A percentile compares a stretch with the other conserved stretches of the same genome.
Conservation (phyloP, 2,888 invertebrate species). For the Leptopilina drosophilae region DNA sequence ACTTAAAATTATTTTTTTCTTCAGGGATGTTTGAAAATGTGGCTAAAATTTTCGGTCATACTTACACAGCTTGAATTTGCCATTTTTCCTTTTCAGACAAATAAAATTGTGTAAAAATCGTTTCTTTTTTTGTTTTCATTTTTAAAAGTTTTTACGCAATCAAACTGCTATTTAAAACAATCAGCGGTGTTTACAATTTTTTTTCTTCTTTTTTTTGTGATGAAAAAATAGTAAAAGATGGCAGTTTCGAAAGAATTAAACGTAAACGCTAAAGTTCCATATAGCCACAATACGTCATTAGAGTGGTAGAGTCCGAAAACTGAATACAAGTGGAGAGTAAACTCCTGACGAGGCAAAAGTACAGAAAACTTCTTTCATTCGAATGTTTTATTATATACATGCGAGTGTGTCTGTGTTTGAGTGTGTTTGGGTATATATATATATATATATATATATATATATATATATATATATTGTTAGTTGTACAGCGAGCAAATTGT, state of each 20-base stretch:
- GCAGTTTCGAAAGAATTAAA: neutral
- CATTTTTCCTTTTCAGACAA: too few species aligned
- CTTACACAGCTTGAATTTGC: too few species aligned
- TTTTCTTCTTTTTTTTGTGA: too few species aligned
- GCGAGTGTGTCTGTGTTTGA: neutral
- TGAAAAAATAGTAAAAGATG: neutral
- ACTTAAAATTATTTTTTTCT: too few species aligned
- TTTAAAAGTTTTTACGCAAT: too few species aligned
- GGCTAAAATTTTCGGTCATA: too few species aligned
- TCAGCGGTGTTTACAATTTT: too few species aligned
- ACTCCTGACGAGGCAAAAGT: slow-evolving; percentile 31
- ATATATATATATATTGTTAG: neutral
- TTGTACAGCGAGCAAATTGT: neutral
- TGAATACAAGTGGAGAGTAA: slow-evolving; percentile 32
- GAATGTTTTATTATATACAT: neutral
- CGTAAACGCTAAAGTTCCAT: neutral
- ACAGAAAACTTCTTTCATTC: slow-evolving; percentile 21
- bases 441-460: too few species aligned
- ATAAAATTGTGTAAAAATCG: too few species aligned
- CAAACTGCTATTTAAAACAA: too few species aligned
- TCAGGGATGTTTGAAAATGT: too few species aligned
- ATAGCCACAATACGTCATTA: slow-evolving; percentile 25
- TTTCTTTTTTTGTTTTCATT: too few species aligned
- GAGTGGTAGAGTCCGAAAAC: slow-evolving; percentile 1
- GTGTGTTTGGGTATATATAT: neutral